Evolutionary conservation across 2,113 vertebrate species (phyloP), one percentile per base, ranked within the genome.

Genomic region (Larimichthys polyactis): DNA sequence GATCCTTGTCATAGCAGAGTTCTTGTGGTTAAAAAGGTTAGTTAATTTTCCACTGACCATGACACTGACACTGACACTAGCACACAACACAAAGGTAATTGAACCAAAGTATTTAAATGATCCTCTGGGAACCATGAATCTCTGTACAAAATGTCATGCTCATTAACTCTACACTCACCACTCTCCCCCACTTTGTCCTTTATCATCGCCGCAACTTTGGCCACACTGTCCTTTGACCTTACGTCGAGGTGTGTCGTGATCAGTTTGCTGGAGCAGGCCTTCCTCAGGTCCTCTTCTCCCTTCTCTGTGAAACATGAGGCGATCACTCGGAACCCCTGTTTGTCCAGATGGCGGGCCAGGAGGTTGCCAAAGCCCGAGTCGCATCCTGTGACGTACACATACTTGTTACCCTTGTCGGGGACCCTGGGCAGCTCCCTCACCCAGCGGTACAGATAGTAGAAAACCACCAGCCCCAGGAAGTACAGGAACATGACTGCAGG

Each of bases 381-480:
- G 0, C 98, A 98, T 74, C 98, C 97, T 0, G 97, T 99, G 92
- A 99, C 93, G 89, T 98, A 95, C 49, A 99, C 96, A 1, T 94
- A 95, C 90, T 95, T 96, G 84, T 73, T 73, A 24, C 48, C 74
- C 69, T 91, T 83, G 72, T 89, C 82, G 36, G 87, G 83, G 51
- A 95, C 92, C 78, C 86, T 89, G 44, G 92, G 79, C 5, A 85
- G 75, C 90, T 96, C 96, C 87, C 83, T 91, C 71, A 90, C 12
- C 95, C 93, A 95, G 59, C 94, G 93, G 87, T 92, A 92, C 59
- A 94, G 40, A 60, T 89, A 93, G 75, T 83, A 94, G 40, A 93
- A 44, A 0, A 88, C 57, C 44, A 94, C 58, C 59, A 94, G 80
- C 1, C 71, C 93, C 49, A 94, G 71, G 1, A 94, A 27, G 77